These are phyloP conservation scores for Gymnocephalus cernua DNA, from an alignment of 2,113 vertebrate genomes.

Conservation along the genomic window DNA sequence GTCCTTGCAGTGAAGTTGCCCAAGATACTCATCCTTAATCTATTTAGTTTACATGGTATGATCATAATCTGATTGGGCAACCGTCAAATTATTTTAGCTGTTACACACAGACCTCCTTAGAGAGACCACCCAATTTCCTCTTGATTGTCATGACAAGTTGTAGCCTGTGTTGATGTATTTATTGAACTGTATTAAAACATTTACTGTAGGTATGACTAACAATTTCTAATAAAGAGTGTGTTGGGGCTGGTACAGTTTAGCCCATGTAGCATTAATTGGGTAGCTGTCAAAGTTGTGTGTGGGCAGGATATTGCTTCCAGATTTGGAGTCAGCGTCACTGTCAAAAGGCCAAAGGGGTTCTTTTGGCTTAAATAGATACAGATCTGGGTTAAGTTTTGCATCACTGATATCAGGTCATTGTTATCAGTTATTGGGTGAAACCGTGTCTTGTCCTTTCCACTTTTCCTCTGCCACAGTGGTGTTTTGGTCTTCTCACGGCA, in stretches of 20 bases:
- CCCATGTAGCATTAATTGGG: slow-evolving; percentile 65
- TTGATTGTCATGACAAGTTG: not conserved
- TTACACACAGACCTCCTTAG: not conserved
- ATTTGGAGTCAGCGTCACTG: slow-evolving; percentile 52
- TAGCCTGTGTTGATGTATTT: slow-evolving; percentile 24
- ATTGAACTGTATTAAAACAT: slow-evolving; percentile 36
- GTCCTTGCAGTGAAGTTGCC: not conserved
- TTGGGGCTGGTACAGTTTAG: slow-evolving; percentile 46
- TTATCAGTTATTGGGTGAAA: not conserved
- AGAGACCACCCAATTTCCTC: slow-evolving; percentile 29
- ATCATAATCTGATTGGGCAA: not conserved
- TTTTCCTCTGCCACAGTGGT: slow-evolving; percentile 27
- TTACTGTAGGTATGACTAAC: slow-evolving; percentile 57
- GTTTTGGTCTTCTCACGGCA: slow-evolving; percentile 70
- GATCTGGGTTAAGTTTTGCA: slow-evolving; percentile 34
- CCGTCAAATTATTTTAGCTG: not conserved
- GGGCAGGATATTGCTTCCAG: slow-evolving; percentile 78
- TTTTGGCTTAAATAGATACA: slow-evolving; percentile 42
- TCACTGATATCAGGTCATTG: slow-evolving; percentile 1
- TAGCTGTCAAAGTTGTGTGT: slow-evolving; percentile 62
- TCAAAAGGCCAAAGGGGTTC: slow-evolving; percentile 50
- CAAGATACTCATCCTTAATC: not conserved
- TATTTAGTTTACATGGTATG: not conserved
- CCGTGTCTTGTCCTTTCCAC: slow-evolving; percentile 1
- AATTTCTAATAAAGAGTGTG: slow-evolving; percentile 53